Percentiles rank a stretch among this genome's conserved stretches.
Conservation (phyloP, 2,113 vertebrate species). For the Neodontobutis hainanensis region DNA sequence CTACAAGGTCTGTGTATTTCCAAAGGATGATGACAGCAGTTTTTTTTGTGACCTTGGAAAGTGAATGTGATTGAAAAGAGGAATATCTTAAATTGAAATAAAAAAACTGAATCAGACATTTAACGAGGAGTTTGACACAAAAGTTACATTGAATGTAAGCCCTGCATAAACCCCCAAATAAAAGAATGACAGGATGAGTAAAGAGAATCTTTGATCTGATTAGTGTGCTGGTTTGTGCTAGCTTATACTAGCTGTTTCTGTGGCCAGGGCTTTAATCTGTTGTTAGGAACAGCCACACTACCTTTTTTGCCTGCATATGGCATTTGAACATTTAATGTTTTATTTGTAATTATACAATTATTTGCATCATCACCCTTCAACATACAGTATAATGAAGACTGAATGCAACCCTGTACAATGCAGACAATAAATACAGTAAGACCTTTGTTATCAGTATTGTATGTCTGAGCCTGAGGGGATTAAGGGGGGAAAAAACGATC, state of each 20-base stretch:
- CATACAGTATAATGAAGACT: neutral
- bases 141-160: neutral
- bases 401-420: constrained; percentile 10
- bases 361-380: no score
- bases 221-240: constrained; percentile 29
- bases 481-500: constrained; percentile 42
- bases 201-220: constrained; percentile 28
- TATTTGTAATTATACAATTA: no score
- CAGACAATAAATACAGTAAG: constrained; percentile 35
- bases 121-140: neutral
- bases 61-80: neutral
- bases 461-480: constrained; percentile 21
- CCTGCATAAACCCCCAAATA: neutral
- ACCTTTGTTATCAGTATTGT: constrained; percentile 25
- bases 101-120: neutral
- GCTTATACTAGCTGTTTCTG: constrained; percentile 19
- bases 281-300: constrained; percentile 7
- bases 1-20: constrained; percentile 25
- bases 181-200: constrained; percentile 16
- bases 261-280: constrained; percentile 34
- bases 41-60: constrained; percentile 12
- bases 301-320: no score
- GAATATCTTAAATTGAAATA: neutral
- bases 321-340: no score
- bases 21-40: constrained; percentile 14